Evolutionary conservation across 2,797 vertebrate species (phyloP).

Genomic region (Vespertilio murinus): DNA sequence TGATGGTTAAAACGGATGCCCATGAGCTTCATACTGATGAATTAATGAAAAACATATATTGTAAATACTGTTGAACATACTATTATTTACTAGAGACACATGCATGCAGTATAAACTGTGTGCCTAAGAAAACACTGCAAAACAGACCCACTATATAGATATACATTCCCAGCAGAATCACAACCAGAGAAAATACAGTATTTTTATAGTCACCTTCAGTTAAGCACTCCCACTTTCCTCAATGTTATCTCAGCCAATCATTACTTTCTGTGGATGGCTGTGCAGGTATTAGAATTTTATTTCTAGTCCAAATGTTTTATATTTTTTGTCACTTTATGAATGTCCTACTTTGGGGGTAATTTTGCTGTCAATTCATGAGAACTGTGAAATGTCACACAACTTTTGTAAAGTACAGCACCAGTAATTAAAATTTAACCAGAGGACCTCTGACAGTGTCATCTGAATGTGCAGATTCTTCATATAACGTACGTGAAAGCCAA

Average conservation of each 20-base stretch:
- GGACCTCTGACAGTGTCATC: conserved; percentile 42
- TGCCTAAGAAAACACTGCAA: background rate
- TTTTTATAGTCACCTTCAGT: conserved; percentile 11
- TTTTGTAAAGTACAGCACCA: conserved; percentile 57
- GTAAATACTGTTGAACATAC: background rate
- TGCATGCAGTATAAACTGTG: background rate
- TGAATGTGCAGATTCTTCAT: conserved; percentile 49
- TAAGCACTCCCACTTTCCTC: background rate
- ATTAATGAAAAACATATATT: background rate
- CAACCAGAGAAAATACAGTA: background rate
- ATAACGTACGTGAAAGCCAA: conserved; percentile 21
- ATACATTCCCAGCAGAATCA: background rate
- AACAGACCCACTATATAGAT: background rate
- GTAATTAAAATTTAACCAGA: conserved; percentile 70
- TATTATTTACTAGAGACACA: background rate
- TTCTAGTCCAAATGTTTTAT: conserved; percentile 74
- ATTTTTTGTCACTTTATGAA: conserved; percentile 70
- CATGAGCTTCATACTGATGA: background rate
- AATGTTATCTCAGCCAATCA: conserved; percentile 32
- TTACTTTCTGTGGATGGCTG: background rate
- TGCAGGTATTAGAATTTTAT: conserved; percentile 56
- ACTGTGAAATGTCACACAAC: conserved; percentile 65
- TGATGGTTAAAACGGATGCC: background rate
- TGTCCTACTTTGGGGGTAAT: conserved; percentile 72
- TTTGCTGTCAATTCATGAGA: conserved; percentile 69